These are phyloP conservation scores for Cichlasoma orientale DNA, from an alignment of 2,797 vertebrate genomes.

Conservation along the genomic window DNA sequence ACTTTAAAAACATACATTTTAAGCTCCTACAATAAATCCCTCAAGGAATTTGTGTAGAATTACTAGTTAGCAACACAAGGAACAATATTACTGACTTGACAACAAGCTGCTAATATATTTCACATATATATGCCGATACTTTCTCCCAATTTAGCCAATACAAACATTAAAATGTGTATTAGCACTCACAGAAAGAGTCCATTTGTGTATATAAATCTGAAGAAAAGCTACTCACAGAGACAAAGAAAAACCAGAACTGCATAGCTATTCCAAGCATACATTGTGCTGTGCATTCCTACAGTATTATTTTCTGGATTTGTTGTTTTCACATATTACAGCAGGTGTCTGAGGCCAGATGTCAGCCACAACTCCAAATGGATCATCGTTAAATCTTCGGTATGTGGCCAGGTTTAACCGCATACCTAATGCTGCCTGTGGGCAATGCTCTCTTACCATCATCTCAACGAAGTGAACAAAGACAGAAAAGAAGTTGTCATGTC, in stretches of 20 bases:
- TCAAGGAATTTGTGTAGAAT: neutral
- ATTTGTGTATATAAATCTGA: neutral
- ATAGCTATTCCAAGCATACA: neutral
- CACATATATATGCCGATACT: slow-evolving; percentile 4
- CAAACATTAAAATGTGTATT: neutral
- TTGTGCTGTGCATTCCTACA: slow-evolving; percentile 15
- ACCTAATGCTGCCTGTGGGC: slow-evolving; percentile 12
- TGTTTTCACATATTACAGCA: slow-evolving; percentile 11
- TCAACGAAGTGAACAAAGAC: slow-evolving; percentile 6
- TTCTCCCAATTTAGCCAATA: neutral
- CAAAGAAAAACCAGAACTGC: neutral
- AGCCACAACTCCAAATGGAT: slow-evolving; percentile 20
- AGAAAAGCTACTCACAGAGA: neutral
- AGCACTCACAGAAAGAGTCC: neutral
- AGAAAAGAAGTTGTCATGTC: slow-evolving; percentile 3
- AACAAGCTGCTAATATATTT: neutral
- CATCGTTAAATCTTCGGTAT: slow-evolving; percentile 32
- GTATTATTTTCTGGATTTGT: neutral
- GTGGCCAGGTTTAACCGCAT: slow-evolving; percentile 1
- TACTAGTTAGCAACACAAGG: neutral
- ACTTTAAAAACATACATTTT: neutral
- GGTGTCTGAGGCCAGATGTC: slow-evolving; percentile 16
- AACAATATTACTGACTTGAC: neutral
- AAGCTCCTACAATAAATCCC: neutral
- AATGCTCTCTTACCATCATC: slow-evolving; percentile 8